phyloP scores from a whole-genome alignment of 2,113 vertebrate species.

The Ondatra zibethicus region DNA sequence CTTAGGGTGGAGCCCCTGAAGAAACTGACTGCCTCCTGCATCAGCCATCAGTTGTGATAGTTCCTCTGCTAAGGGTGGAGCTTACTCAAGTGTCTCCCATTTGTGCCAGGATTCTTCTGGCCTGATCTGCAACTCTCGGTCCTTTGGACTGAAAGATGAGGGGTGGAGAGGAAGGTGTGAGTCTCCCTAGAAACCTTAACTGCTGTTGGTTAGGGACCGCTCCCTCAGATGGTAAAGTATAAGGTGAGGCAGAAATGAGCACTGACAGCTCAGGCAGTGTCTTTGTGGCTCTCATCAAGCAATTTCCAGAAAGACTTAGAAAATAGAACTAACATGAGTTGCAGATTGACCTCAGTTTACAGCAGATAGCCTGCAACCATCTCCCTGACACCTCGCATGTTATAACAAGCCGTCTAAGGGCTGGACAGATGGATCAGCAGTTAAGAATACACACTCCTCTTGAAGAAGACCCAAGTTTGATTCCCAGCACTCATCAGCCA shows the following conservation, averaged over 20 bases:
- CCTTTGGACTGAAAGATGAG: background rate
- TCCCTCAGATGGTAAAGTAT: background rate
- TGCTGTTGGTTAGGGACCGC: background rate
- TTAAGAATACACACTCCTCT: background rate
- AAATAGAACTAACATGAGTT: background rate
- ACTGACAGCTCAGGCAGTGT: background rate
- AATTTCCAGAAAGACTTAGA: constrained; percentile 30
- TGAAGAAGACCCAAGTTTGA: background rate
- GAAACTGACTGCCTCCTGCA: background rate
- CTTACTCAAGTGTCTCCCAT: background rate
- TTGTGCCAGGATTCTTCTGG: background rate
- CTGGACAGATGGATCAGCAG: background rate
- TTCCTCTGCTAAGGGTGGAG: too few species aligned
- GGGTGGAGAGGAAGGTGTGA: background rate
- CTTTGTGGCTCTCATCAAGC: background rate
- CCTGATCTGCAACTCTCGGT: background rate
- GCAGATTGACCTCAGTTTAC: background rate
- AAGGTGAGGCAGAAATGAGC: background rate
- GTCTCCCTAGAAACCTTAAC: background rate
- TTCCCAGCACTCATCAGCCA: background rate
- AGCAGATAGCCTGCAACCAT: background rate
- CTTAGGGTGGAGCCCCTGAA: background rate
- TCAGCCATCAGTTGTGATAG: background rate
- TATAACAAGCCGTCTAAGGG: background rate
- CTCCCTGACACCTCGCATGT: background rate